Evolutionary conservation across 2,113 vertebrate species (phyloP), one percentile per base, ranked within the genome.

Genomic region (Caretta caretta): DNA sequence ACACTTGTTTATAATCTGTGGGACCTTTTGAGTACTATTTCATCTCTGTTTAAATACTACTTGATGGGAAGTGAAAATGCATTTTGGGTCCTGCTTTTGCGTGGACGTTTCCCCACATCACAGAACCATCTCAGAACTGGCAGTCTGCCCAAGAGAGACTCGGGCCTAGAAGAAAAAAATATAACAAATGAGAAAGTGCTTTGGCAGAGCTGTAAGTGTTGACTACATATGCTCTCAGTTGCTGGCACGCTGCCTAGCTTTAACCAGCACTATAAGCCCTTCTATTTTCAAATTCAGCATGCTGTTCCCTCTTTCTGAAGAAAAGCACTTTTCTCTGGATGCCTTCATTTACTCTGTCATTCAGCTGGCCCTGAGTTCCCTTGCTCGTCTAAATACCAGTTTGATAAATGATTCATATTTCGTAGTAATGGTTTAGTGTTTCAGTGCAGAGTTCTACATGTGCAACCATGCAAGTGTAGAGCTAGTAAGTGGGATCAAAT

Each of bases 51-150:
- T 86, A 91, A 85, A 89, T 86, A 46, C 0, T 1, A 20, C 82
- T 81, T 35, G 76, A 65, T 53, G 90, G 82, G 62, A 84, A 93
- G 38, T 48, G 89, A 57, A 78, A 95, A 48, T 48, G 46, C 78
- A 89, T 84, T 54, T 88, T 87, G 85, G 89, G 83, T 89, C 85
- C 93, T 92, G 79, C 90, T 93, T 92, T 95, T 72, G 93, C 51
- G 56, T 75, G 95, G 92, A 84, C 46, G 49, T 83, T 94, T 93
- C 59, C 89, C 87, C 53, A 11, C 27, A 25, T 93, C 89, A 91
- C 84, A 69, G 50, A 35, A 76, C 79, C 31, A 48, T 35, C 29
- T 0, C 0, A 87, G 82, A 91, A 29, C 93, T 94, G 89, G 84
- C 95, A 97, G 89, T 72, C 57, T 93, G 75, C 81, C 59, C 7